A percentile compares a stretch with the other conserved stretches of the same genome.
Conservation (phyloP, 2,888 invertebrate genomes). For the Anorthoa munda region DNA sequence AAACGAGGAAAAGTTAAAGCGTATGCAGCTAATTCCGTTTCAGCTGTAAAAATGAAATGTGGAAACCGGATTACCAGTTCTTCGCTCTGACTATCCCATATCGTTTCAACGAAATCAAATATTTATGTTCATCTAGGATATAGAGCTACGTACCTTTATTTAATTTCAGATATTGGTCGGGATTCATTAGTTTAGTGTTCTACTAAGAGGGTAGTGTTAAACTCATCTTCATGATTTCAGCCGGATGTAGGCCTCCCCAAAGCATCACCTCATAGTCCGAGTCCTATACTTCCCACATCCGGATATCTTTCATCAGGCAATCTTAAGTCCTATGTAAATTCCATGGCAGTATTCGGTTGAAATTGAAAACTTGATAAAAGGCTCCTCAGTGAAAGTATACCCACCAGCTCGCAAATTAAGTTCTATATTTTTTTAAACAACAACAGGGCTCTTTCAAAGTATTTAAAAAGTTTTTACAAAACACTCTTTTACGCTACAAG, state of each 20-base stretch:
- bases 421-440: no score
- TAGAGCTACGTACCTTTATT: not conserved
- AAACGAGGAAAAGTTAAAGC: slow-evolving; percentile 1
- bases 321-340: no score
- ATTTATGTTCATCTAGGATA: slow-evolving; percentile 8
- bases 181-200: not conserved
- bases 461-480: no score
- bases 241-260: not conserved
- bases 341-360: no score
- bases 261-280: not conserved
- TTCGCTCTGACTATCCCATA: slow-evolving; percentile 14
- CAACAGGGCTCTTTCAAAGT: no score
- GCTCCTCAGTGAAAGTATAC: no score
- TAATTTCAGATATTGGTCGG: not conserved
- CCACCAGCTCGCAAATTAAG: no score
- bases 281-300: no score
- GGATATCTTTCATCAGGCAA: no score
- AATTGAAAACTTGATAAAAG: no score
- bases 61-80: slow-evolving; percentile 27
- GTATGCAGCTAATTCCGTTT: slow-evolving; percentile 11
- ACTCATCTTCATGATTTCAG: not conserved
- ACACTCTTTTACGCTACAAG: no score
- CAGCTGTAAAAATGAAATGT: slow-evolving; percentile 30
- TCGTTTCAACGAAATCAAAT: slow-evolving; percentile 33
- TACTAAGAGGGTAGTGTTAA: no score